Percentiles rank a stretch among this genome's conserved stretches.
phyloP scores from a whole-genome alignment of 2,113 vertebrate genomes.

The Laterallus jamaicensis region DNA sequence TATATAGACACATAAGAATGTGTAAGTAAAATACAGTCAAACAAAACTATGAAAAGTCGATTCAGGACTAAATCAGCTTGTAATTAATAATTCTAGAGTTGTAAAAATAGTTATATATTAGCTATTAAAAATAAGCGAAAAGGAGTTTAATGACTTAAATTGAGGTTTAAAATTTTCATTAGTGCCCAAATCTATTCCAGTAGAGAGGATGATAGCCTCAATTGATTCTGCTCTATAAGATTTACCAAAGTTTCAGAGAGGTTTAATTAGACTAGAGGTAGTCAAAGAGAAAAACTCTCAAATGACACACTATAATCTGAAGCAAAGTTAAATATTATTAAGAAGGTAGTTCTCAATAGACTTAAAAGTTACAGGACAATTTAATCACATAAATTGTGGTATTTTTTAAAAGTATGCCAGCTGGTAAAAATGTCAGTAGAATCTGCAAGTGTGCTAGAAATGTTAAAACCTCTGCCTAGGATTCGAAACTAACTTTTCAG shows the following conservation, averaged over 20 bases:
- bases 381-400: background rate
- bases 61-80: background rate
- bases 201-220: background rate
- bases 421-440: background rate
- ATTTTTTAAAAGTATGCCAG: background rate
- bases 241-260: background rate
- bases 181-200: background rate
- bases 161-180: slow-evolving; percentile 50
- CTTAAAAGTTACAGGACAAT: background rate
- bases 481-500: background rate
- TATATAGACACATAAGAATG: background rate
- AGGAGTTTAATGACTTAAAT: background rate
- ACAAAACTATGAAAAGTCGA: background rate
- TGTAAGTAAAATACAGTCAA: background rate
- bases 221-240: slow-evolving; percentile 17
- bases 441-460: background rate
- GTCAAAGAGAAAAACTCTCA: slow-evolving; percentile 6
- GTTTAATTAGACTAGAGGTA: slow-evolving; percentile 11
- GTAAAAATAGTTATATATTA: slow-evolving; percentile 20
- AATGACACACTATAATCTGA: background rate
- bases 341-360: background rate
- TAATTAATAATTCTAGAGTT: slow-evolving; percentile 20
- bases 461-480: background rate
- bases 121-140: slow-evolving; percentile 32
- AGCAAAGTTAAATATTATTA: slow-evolving; percentile 3